These are phyloP conservation scores for Scaeva pyrastri DNA, from an alignment of 2,888 invertebrate species.

Conservation along the genomic window DNA sequence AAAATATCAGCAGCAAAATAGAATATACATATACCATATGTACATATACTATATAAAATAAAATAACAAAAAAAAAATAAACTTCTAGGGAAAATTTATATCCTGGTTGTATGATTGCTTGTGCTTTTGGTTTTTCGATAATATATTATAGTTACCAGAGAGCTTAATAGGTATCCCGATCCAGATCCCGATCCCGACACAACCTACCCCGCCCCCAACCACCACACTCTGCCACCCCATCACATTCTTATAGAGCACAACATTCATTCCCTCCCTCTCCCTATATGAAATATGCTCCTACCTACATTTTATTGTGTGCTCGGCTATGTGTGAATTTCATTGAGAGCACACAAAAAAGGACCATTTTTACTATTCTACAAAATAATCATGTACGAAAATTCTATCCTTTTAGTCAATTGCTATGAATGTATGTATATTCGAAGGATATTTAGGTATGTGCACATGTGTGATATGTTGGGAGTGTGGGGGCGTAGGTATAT, in stretches of 20 bases:
- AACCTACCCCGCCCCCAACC: not conserved
- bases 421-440: conserved; percentile 44
- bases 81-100: conserved; percentile 76
- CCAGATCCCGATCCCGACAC: conserved; percentile 48
- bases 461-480: not conserved
- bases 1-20: conserved; percentile 36
- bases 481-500: conserved; percentile 40
- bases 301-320: conserved; percentile 70
- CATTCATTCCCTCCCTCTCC: conserved; percentile 66
- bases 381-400: conserved; percentile 76
- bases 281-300: conserved; percentile 73
- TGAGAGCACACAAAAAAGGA: conserved; percentile 73
- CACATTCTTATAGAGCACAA: conserved; percentile 35
- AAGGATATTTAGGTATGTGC: no score
- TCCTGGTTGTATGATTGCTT: conserved; percentile 78
- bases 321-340: conserved; percentile 75
- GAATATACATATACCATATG: no score
- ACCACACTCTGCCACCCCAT: not conserved
- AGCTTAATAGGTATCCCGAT: conserved; percentile 75
- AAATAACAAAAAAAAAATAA: conserved; percentile 49
- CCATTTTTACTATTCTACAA: conserved; percentile 75
- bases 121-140: conserved; percentile 76
- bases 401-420: conserved; percentile 76
- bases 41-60: no score
- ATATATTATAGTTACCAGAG: conserved; percentile 76